Base-by-base conservation (phyloP, 1,140 invertebrate genomes). In the Anastrepha ludens region DNA sequence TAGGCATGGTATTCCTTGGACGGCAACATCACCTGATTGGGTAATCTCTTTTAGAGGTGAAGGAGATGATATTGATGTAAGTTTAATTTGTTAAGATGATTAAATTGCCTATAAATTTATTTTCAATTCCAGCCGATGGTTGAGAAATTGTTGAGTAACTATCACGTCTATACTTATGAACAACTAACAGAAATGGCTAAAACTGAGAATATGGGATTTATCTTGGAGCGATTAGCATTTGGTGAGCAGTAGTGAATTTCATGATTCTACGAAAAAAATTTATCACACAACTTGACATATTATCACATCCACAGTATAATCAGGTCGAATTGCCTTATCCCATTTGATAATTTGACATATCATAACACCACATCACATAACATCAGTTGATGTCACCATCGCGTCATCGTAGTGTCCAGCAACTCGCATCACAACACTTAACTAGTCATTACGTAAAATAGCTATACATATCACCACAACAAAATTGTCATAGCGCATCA, bases 151-250 rank as follows among this genome's bases (percentile, higher is more conserved):
- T 55, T 91, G 58, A 67, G 89, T n/a, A 89, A 90, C 59, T 92
- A 86, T 29, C 87, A 87, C 0, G 60, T 90, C 1, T 89, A 86
- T 15, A 89, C 90, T 17, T 88, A 89, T 2, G 87, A 87, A 3
- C n/a, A 85, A 7, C 90, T 92, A 58, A 88, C 88, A 0, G 55
- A 55, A 0, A 89, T 88, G 13, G 89, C 92, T 0, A 89, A 89
- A n/a, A 89, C 90, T 2, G 90, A 90, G 58, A 86, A 91, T 86
- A 92, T 93, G 90, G 91, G 89, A 4, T 92, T 92, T 78, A 89
- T 93, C 17, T 88, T 92, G 15, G 92, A 92, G 74, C 88, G 91
- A 5, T 17, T 92, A 88, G 89, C 89, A 11, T 92, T 91, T 87
- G 92, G 88, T 88, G 15, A 65, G 74, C 47, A 2, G 29, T 11